Evolutionary conservation across 2,888 invertebrate genomes (phyloP).

Genomic region (Ashinkailepas kermadecensis): DNA sequence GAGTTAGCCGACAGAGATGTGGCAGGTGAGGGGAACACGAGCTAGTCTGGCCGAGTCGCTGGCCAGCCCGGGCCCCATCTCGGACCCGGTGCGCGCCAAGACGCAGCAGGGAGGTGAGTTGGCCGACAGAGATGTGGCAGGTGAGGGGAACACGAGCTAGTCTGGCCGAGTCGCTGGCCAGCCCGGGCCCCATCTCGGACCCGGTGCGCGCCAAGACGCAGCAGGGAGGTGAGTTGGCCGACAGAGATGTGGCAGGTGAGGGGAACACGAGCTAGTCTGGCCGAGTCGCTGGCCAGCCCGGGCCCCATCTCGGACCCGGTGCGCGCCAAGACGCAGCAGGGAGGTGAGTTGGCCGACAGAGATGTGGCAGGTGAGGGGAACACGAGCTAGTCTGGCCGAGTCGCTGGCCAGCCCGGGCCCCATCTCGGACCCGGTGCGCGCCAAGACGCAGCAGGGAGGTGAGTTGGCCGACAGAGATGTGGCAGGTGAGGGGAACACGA

Average conservation of each 20-base stretch:
- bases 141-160: neutral
- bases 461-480: constrained; percentile 32
- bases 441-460: constrained; percentile 91
- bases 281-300: constrained; percentile 87
- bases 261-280: constrained; percentile 40
- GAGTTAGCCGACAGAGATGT: constrained; percentile 34
- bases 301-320: constrained; percentile 93
- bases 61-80: constrained; percentile 90
- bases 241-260: too few relatives aligned
- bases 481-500: neutral
- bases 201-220: constrained; percentile 98
- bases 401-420: constrained; percentile 94
- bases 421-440: constrained; percentile 87
- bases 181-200: constrained; percentile 87
- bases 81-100: constrained; percentile 93
- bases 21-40: neutral
- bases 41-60: constrained; percentile 64
- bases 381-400: constrained; percentile 42
- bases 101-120: constrained; percentile 77
- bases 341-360: constrained; percentile 46
- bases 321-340: constrained; percentile 96
- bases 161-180: constrained; percentile 78
- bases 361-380: too few relatives aligned
- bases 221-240: constrained; percentile 60
- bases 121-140: neutral